These are phyloP conservation scores for Loxodonta africana DNA, from an alignment of 2,113 vertebrate genomes.

Conservation along the genomic window DNA sequence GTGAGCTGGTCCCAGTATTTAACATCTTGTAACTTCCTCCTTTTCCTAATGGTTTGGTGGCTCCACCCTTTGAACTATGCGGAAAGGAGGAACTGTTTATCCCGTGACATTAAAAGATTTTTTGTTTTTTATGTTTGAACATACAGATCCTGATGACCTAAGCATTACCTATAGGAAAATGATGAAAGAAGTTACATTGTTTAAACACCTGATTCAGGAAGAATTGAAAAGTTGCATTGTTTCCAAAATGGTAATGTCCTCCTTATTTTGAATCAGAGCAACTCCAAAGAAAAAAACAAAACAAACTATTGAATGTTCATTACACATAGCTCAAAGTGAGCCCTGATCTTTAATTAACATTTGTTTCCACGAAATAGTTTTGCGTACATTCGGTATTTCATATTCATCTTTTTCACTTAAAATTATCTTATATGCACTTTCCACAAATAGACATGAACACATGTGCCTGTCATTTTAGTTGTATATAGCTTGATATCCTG, in stretches of 20 bases:
- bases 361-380: neutral
- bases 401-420: neutral
- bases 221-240: neutral
- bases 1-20: neutral
- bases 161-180: neutral
- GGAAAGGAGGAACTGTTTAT: slow-evolving; percentile 7
- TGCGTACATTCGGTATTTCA: neutral
- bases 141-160: neutral
- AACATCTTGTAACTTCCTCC: slow-evolving; percentile 19
- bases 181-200: neutral
- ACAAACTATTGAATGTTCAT: neutral
- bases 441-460: neutral
- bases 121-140: neutral
- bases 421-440: neutral
- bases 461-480: neutral
- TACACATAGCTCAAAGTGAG: neutral
- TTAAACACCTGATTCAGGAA: neutral
- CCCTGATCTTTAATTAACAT: neutral
- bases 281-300: neutral
- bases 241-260: neutral
- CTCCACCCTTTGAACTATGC: neutral
- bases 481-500: neutral
- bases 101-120: neutral
- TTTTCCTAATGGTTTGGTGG: neutral
- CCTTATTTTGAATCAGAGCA: neutral